A percentile compares a stretch with the other conserved stretches of the same genome.
These are phyloP conservation scores for Aporophyla lueneburgensis DNA, from an alignment of 2,888 invertebrate genomes.

Conservation along the genomic window DNA sequence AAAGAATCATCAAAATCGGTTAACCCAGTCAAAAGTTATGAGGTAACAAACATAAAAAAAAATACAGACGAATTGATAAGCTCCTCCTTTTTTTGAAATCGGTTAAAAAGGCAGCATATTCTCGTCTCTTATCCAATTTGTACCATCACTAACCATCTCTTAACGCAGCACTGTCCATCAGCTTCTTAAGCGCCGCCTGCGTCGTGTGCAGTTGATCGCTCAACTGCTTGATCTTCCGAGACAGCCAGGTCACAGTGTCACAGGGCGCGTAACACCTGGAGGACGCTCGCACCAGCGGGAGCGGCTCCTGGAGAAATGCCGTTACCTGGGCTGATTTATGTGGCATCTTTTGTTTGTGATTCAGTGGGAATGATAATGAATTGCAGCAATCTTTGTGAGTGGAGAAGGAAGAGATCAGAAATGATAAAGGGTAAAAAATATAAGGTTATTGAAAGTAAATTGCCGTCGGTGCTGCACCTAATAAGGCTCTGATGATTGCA, in stretches of 20 bases:
- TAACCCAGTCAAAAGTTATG: too few relatives aligned
- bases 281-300: constrained; percentile 84
- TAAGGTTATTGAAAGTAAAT: neutral
- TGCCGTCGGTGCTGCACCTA: neutral
- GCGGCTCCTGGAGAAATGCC: constrained; percentile 78
- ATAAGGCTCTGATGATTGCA: neutral
- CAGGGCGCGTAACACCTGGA: constrained; percentile 92
- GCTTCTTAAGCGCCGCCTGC: constrained; percentile 86
- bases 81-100: too few relatives aligned
- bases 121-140: neutral
- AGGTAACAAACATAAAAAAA: too few relatives aligned
- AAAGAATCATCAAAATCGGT: too few relatives aligned
- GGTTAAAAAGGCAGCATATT: neutral
- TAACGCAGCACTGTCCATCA: constrained; percentile 79
- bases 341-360: constrained; percentile 29
- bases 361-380: neutral
- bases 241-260: constrained; percentile 91
- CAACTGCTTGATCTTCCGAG: constrained; percentile 89
- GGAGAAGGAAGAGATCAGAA: neutral
- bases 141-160: constrained; percentile 72
- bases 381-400: neutral
- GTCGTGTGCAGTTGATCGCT: constrained; percentile 89
- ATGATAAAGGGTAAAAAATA: neutral
- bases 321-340: constrained; percentile 58
- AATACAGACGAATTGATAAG: too few relatives aligned